phyloP scores from a whole-genome alignment of 2,797 vertebrate species.

The Simalia tracyae region DNA sequence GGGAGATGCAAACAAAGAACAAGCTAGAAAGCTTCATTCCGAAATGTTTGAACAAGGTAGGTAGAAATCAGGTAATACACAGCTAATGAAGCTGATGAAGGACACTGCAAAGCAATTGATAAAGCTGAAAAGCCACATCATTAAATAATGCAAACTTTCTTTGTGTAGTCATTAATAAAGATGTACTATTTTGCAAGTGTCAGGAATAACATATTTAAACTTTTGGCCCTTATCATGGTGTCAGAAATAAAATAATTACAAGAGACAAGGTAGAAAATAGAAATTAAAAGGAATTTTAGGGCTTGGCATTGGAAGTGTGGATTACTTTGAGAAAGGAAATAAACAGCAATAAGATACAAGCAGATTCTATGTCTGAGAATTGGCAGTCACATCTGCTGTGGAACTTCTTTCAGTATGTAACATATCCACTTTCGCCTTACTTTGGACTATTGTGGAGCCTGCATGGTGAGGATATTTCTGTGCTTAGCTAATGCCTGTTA shows the following conservation, averaged over 20 bases:
- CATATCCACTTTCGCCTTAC: background rate
- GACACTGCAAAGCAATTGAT: background rate
- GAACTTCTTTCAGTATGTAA: background rate
- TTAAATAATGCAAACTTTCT: background rate
- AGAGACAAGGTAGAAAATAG: background rate
- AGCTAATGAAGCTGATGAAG: background rate
- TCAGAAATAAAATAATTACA: no score
- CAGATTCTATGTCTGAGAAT: background rate
- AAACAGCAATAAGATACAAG: background rate
- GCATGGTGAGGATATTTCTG: background rate
- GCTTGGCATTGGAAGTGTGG: background rate
- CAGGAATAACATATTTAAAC: background rate
- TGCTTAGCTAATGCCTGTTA: background rate
- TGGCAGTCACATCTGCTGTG: background rate
- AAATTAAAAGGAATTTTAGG: background rate
- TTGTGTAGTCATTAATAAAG: background rate
- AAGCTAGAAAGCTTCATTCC: rapidly evolving
- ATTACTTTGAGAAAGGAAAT: background rate
- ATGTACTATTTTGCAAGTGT: background rate
- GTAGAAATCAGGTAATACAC: conserved; percentile 1
- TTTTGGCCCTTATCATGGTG: background rate
- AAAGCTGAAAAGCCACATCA: background rate
- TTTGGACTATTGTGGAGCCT: background rate
- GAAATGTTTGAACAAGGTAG: conserved; percentile 44
- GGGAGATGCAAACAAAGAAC: conserved; percentile 30